These are phyloP conservation scores for Synaphobranchus kaupii DNA, from an alignment of 2,797 vertebrate genomes.

Conservation along the genomic window DNA sequence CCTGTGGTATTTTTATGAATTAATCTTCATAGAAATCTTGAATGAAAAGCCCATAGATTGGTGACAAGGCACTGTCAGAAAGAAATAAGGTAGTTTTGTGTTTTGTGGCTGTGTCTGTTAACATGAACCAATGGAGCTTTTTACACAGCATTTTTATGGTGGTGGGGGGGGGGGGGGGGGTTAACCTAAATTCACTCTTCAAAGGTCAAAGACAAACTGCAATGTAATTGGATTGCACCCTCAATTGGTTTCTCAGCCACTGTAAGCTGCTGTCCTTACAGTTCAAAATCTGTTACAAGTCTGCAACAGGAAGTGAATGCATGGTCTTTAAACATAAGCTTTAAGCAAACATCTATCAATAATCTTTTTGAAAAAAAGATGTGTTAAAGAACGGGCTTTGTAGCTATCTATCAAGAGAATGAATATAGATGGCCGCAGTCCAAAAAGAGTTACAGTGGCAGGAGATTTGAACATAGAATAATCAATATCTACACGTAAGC, in stretches of 20 bases:
- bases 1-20: background rate
- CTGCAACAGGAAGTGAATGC: background rate
- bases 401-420: constrained; percentile 1
- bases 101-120: background rate
- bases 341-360: background rate
- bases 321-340: background rate
- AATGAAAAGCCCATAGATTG: background rate
- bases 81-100: background rate
- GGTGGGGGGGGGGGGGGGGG: too few relatives aligned
- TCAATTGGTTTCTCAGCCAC: background rate
- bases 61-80: background rate
- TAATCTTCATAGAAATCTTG: background rate
- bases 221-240: background rate
- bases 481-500: background rate
- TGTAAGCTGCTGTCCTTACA: background rate
- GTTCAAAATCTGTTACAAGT: background rate
- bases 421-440: background rate
- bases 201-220: constrained; percentile 8
- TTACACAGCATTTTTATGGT: background rate
- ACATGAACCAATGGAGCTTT: background rate
- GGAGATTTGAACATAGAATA: background rate
- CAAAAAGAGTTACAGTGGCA: background rate
- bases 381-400: background rate
- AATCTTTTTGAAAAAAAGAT: background rate
- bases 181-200: background rate